Evolutionary conservation across 1,140 invertebrate genomes (phyloP).

Genomic region (Coboldia fuscipes): DNA sequence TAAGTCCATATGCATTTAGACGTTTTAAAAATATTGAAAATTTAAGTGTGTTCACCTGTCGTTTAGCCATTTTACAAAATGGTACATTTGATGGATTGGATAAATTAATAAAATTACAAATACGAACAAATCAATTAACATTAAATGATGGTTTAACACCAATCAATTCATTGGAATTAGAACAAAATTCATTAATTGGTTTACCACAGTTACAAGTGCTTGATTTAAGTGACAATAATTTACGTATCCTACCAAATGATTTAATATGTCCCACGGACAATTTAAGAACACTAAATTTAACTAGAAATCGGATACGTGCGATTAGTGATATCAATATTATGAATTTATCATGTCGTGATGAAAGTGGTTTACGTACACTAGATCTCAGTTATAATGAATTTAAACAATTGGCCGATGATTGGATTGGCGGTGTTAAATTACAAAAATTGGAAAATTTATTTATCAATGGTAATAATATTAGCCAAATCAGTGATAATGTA

Average conservation of each 20-base stretch:
- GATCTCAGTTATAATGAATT: slow-evolving; percentile 54
- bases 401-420: slow-evolving; percentile 36
- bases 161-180: slow-evolving; percentile 38
- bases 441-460: slow-evolving; percentile 48
- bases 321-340: slow-evolving; percentile 41
- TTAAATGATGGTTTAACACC: slow-evolving; percentile 39
- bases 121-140: slow-evolving; percentile 43
- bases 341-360: slow-evolving; percentile 14
- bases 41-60: slow-evolving; percentile 44
- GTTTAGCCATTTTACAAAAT: slow-evolving; percentile 42
- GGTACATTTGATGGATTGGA: slow-evolving; percentile 44
- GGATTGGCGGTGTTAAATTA: slow-evolving; percentile 43
- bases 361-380: slow-evolving; percentile 36
- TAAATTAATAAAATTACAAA: slow-evolving; percentile 40
- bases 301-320: slow-evolving; percentile 45
- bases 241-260: slow-evolving; percentile 41
- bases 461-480: slow-evolving; percentile 58
- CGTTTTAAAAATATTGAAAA: slow-evolving; percentile 43
- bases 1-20: slow-evolving; percentile 39
- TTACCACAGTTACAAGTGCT: slow-evolving; percentile 42
- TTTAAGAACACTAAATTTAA: slow-evolving; percentile 52
- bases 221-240: slow-evolving; percentile 50
- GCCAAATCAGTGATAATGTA: slow-evolving; percentile 37
- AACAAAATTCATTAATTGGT: slow-evolving; percentile 34
- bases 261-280: slow-evolving; percentile 49